Base-by-base conservation (phyloP, 2,888 invertebrate genomes). In the Flexamia atlantica region DNA sequence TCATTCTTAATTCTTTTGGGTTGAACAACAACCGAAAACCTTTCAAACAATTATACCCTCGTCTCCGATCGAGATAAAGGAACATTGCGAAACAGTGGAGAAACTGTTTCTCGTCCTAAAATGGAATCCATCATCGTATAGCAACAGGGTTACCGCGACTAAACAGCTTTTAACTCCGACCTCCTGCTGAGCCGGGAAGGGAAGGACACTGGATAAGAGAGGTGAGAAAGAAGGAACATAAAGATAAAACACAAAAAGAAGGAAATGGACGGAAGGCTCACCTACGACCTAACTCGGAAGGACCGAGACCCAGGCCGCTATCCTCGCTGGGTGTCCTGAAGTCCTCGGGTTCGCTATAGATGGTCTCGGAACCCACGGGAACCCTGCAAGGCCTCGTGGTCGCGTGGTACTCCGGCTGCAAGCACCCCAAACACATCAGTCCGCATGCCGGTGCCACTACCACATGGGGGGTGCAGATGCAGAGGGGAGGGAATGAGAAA, bases 241-340 rank as follows among this genome's bases (percentile, higher is more conserved):
- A 40, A 36, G 32, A 23, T 28, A 68, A 70, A 70, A 40, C n/a
- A 7, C 36, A 68, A 68, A 23, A 53, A 23, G 23, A 53, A 53
- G 53, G 53, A 53, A 76, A 46, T 23, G 50, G 76, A 76, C 28
- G 57, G 79, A 79, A 57, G 79, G 82, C 82, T 83, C 82, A 83
- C 82, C 82, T 83, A 83, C 74, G 82, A 28, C 74, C 72, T 83
- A 83, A 74, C 74, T 83, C 82, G 50, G 68, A 84, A 53, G 88
- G 88, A 84, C 95, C 96, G 92, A 97, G 94, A 91, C 97, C 97
- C 91, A 98, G 95, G 90, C 97, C 97, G 91, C 97, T 97, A 94
- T 97, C 97, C 92, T 97, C 97, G 91, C 97, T 97, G 88, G 97
- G 97, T 89, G 97, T 88, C 85, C 88, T 84, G 85, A 88, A 88